Evolutionary conservation across 2,113 vertebrate species (phyloP), one percentile per base, ranked within the genome.

Genomic region (Lathamus discolor): DNA sequence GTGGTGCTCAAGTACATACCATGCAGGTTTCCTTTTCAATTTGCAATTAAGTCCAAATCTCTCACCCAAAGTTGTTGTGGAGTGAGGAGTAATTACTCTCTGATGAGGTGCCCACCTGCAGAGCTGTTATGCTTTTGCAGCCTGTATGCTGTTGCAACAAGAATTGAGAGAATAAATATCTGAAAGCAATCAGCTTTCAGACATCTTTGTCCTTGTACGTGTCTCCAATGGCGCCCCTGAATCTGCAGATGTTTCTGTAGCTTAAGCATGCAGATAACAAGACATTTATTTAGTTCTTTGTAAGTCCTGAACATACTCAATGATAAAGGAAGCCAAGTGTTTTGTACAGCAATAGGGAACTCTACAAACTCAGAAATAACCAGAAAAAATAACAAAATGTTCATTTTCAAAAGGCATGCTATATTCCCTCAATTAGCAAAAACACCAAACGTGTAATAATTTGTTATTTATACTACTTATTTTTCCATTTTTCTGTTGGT

Each of bases 81-180:
- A 85, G 33, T 25, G 33, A 86, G 33, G 3, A 83, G 35, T 92
- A 70, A 93, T 96, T 93, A 70, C 41, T 52, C 59, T 83, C 70
- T 90, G 92, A 94, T 95, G 92, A 91, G 54, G 25, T 80, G 54
- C 63, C 79, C 87, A 77, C 93, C 88, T 74, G 83, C 88, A 88
- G 93, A 92, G 88, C 33, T 39, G 46, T 67, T 87, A 69, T 76
- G 70, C 44, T 69, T 12, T 28, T 77, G 82, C 41, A 61, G 5
- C 27, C 8, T 7, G 22, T 41, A 69, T 76, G 74, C 41, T 69
- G 10, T 31, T 77, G 87, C 46, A 62, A 6, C 27, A 44, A 64
- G 14, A 7, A 3, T 39, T 88, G n/a, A 12, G 63, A 62, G 64
- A 86, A 74, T 62, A 74, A 90, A 18, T 81, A 88, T 7, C 55